These are phyloP conservation scores for Phoenicopterus ruber DNA, from an alignment of 2,113 vertebrate species.

Conservation along the genomic window DNA sequence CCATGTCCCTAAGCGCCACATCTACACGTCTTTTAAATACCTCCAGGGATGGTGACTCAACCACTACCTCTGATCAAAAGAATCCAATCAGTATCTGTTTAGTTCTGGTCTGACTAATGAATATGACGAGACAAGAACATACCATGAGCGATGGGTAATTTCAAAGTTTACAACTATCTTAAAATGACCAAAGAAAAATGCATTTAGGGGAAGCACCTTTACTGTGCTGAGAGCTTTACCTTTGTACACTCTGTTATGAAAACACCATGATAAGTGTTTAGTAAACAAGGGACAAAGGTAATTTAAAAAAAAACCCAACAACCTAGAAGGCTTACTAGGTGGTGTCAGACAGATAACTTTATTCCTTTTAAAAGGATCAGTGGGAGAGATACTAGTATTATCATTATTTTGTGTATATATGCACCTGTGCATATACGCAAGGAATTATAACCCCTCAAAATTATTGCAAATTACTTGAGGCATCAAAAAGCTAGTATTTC, in stretches of 20 bases:
- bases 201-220: background rate
- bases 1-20: too few relatives aligned
- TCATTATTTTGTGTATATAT: background rate
- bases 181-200: background rate
- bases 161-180: background rate
- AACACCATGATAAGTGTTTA: background rate
- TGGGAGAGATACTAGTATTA: background rate
- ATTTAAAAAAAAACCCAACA: background rate
- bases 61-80: background rate
- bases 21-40: too few relatives aligned
- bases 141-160: background rate
- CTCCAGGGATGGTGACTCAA: too few relatives aligned
- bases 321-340: background rate
- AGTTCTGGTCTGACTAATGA: background rate
- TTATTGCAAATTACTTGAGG: background rate
- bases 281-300: too few relatives aligned
- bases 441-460: background rate
- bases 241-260: background rate
- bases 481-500: background rate
- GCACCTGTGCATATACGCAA: background rate
- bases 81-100: background rate
- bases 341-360: background rate
- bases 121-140: background rate
- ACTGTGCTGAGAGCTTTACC: background rate
- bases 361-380: background rate